phyloP scores from a whole-genome alignment of 2,113 vertebrate genomes.

The Dasyornis broadbenti region DNA sequence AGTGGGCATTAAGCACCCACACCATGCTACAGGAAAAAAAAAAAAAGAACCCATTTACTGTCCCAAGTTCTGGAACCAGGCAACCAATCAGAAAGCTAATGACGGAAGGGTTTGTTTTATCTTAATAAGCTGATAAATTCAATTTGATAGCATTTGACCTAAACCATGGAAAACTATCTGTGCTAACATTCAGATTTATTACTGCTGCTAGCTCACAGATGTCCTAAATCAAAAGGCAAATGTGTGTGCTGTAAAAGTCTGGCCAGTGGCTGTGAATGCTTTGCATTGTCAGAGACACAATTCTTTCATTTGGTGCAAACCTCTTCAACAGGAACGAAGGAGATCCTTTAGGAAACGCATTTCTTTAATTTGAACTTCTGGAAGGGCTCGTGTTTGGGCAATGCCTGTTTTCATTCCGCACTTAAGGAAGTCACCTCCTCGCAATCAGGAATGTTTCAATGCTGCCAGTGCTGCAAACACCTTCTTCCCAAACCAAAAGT shows the following conservation, averaged over 20 bases:
- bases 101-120: slow-evolving; percentile 1
- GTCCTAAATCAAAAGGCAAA: slow-evolving; percentile 14
- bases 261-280: background rate
- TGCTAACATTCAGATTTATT: slow-evolving; percentile 44
- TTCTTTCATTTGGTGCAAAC: background rate
- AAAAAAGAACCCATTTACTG: background rate
- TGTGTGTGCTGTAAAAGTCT: background rate
- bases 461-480: background rate
- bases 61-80: background rate
- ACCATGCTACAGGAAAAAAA: background rate
- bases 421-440: background rate
- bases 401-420: background rate
- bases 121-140: background rate
- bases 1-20: background rate
- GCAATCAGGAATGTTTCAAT: background rate
- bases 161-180: background rate
- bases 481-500: background rate
- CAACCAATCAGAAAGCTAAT: background rate
- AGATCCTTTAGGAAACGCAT: background rate
- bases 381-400: background rate
- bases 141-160: slow-evolving; percentile 38
- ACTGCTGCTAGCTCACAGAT: background rate
- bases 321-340: background rate
- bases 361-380: background rate
- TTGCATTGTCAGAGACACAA: background rate